Evolutionary conservation across 2,797 vertebrate genomes (phyloP).

Genomic region (Dallia pectoralis): DNA sequence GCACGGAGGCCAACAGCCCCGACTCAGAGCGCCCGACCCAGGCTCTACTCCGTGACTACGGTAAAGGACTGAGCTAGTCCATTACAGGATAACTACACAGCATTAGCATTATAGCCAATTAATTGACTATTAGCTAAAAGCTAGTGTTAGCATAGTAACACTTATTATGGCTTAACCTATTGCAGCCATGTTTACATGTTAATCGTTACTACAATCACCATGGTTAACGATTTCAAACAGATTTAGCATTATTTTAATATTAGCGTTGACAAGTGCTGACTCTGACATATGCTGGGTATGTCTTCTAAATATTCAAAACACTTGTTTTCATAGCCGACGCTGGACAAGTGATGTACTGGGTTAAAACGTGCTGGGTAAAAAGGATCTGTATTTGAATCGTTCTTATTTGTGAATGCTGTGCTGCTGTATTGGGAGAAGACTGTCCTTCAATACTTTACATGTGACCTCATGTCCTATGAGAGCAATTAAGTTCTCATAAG

Average conservation of each 20-base stretch:
- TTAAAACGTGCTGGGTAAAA: slow-evolving; percentile 73
- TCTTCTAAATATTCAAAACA: neutral
- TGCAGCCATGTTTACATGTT: neutral
- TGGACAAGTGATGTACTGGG: slow-evolving; percentile 69
- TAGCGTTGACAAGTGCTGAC: neutral
- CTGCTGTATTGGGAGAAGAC: neutral
- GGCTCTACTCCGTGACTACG: slow-evolving; percentile 89
- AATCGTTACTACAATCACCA: neutral
- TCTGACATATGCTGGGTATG: neutral
- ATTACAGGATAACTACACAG: neutral
- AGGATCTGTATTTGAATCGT: slow-evolving; percentile 64
- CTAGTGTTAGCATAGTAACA: neutral
- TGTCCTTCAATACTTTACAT: neutral
- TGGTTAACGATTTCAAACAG: neutral
- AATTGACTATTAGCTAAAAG: neutral
- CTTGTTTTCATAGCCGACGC: slow-evolving; percentile 65
- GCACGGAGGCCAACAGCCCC: slow-evolving; percentile 86
- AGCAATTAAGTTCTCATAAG: neutral
- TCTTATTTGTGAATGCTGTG: slow-evolving; percentile 55
- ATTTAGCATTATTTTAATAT: neutral
- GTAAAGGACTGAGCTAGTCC: slow-evolving; percentile 66
- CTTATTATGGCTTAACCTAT: neutral
- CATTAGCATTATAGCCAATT: neutral
- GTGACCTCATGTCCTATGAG: neutral
- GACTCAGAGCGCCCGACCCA: slow-evolving; percentile 90